Conservation (phyloP, 2,888 invertebrate species). For the Clostera curtula region DNA sequence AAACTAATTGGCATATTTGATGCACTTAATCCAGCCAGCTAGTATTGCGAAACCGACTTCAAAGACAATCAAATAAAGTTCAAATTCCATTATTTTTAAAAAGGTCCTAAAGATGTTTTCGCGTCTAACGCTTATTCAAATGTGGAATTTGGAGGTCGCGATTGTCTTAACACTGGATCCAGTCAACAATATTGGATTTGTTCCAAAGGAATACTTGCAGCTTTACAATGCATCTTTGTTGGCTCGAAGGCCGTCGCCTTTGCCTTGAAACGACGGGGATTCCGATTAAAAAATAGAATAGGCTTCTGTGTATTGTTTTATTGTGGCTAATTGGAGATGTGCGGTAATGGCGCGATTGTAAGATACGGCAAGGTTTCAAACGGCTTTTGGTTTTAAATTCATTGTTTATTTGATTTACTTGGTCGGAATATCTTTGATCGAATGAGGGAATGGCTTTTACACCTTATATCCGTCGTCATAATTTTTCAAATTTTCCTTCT, state of each 20-base stretch:
- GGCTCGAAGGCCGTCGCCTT: constrained; percentile 49
- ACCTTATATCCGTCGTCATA: no score
- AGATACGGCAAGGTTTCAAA: constrained; percentile 7
- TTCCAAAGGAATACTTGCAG: constrained; percentile 52
- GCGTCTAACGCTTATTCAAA: constrained; percentile 43
- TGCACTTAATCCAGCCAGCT: constrained; percentile 21
- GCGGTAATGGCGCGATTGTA: constrained; percentile 20
- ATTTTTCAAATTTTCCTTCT: no score
- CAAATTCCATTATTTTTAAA: constrained; percentile 5
- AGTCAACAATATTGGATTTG: constrained; percentile 67
- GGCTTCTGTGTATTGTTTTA: constrained; percentile 40
- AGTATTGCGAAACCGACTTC: constrained; percentile 16
- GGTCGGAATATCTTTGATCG: no score
- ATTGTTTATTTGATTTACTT: neutral
- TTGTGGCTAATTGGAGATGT: constrained; percentile 27
- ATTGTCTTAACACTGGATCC: constrained; percentile 41
- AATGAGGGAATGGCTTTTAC: no score
- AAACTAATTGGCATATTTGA: constrained; percentile 45
- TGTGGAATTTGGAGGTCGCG: constrained; percentile 69
- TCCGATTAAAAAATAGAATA: constrained; percentile 40
- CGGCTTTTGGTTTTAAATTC: neutral
- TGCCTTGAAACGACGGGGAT: constrained; percentile 45
- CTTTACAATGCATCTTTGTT: constrained; percentile 69
- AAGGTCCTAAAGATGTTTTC: constrained; percentile 28
- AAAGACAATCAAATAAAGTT: constrained; percentile 3